Conservation (phyloP, 2,888 invertebrate genomes). For the Holacanthella duospinosa region DNA sequence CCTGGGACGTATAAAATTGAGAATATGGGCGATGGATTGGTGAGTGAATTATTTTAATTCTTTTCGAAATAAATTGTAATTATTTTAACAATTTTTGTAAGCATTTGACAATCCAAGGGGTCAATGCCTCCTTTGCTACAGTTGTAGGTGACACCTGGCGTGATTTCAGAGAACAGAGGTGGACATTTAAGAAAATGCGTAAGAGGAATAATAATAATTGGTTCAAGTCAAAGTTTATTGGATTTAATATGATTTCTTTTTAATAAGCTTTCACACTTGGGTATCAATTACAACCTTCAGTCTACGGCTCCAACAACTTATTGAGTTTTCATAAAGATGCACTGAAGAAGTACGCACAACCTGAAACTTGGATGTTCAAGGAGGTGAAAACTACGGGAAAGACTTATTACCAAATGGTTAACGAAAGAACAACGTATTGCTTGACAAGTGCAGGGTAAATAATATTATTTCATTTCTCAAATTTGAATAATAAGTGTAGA, state of each 20-base stretch:
- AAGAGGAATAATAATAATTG: not conserved
- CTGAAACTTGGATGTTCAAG: constrained; percentile 26
- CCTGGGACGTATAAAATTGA: constrained; percentile 30
- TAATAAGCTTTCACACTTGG: constrained; percentile 12
- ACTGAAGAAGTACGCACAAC: constrained; percentile 26
- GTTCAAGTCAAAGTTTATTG: not conserved
- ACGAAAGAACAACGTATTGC: constrained; percentile 25
- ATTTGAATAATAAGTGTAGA: constrained; percentile 6
- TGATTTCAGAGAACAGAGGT: constrained; percentile 33
- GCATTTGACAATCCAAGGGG: constrained; percentile 31
- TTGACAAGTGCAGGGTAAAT: constrained; percentile 25
- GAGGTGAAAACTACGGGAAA: constrained; percentile 18
- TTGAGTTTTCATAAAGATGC: constrained; percentile 29
- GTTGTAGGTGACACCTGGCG: constrained; percentile 33
- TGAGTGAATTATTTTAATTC: constrained; percentile 10
- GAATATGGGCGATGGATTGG: constrained; percentile 25
- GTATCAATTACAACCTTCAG: constrained; percentile 24
- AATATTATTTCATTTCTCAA: not conserved
- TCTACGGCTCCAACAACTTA: constrained; percentile 27
- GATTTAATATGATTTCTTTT: not conserved
- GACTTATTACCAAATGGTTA: constrained; percentile 25
- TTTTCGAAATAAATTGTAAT: not conserved
- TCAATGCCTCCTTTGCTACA: constrained; percentile 27
- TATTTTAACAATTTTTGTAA: not conserved
- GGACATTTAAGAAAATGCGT: constrained; percentile 28